phyloP scores from a whole-genome alignment of 2,888 invertebrate genomes.

The Dryobotodes eremita region DNA sequence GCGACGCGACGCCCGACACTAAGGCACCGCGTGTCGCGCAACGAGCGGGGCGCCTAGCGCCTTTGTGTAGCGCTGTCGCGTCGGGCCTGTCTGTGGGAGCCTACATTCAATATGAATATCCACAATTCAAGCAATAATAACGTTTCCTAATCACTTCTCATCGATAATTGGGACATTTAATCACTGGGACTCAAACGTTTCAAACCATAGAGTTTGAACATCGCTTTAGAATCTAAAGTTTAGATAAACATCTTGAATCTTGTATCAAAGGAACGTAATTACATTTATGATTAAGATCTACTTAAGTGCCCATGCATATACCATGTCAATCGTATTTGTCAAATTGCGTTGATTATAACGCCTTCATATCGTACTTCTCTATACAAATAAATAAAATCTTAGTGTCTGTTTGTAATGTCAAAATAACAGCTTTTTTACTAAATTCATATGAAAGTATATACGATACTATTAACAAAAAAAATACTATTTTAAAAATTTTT shows the following conservation, averaged over 20 bases:
- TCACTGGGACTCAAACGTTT: neutral
- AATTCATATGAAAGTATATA: too few relatives aligned
- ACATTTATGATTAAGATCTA: slow-evolving; percentile 28
- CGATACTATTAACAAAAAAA: too few relatives aligned
- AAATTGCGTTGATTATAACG: slow-evolving; percentile 25
- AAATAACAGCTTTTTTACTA: too few relatives aligned
- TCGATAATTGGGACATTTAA: slow-evolving; percentile 20
- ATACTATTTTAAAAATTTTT: too few relatives aligned
- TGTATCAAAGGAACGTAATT: slow-evolving; percentile 46
- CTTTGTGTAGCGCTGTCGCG: too few relatives aligned
- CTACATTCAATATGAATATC: neutral
- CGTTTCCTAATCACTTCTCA: slow-evolving; percentile 8
- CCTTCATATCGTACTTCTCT: slow-evolving; percentile 12
- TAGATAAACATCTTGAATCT: slow-evolving; percentile 45
- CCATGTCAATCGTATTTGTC: slow-evolving; percentile 30
- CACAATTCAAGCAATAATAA: neutral
- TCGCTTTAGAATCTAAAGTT: slow-evolving; percentile 42
- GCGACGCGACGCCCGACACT: too few relatives aligned
- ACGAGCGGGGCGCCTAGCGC: too few relatives aligned
- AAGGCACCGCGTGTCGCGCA: too few relatives aligned
- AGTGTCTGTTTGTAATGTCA: too few relatives aligned
- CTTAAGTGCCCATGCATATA: slow-evolving; percentile 33
- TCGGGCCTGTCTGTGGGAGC: too few relatives aligned
- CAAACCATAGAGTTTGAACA: neutral
- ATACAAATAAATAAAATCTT: neutral